Conservation (phyloP, 2,113 vertebrate genomes). For the Potamarius usumacintae region DNA sequence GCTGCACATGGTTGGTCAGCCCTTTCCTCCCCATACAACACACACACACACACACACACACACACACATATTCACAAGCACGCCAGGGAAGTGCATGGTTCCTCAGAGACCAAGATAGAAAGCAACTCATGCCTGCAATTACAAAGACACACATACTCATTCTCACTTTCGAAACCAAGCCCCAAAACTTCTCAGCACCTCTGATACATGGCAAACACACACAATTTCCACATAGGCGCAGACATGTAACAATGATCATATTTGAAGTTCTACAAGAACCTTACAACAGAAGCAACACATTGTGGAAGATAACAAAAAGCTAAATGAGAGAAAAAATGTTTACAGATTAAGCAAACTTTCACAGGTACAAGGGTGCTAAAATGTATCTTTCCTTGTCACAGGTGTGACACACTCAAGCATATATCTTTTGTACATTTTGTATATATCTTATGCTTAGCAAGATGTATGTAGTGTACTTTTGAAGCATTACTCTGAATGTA, state of each 20-base stretch:
- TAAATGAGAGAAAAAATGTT: background rate
- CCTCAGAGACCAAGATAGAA: background rate
- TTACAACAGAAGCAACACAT: background rate
- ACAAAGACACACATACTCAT: background rate
- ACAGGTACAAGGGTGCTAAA: background rate
- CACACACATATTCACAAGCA: conserved; percentile 28
- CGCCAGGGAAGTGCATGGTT: background rate
- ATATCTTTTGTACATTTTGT: background rate
- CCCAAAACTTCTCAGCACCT: background rate
- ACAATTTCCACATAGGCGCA: background rate
- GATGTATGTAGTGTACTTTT: background rate
- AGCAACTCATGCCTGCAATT: conserved; percentile 1
- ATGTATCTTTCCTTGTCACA: background rate
- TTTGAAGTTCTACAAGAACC: background rate
- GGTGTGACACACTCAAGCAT: background rate
- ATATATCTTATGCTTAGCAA: background rate
- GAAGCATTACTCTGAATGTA: background rate
- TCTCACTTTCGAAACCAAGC: background rate
- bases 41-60: conserved; percentile 7
- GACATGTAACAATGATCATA: background rate
- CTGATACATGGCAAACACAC: background rate
- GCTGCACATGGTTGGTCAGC: conserved; percentile 62
- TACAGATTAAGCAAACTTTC: background rate
- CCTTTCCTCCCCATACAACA: conserved; percentile 25
- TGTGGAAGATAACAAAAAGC: background rate